Percentiles rank a stretch among this genome's conserved stretches.
Conservation (phyloP, 2,888 invertebrate species). For the Rutpela maculata region DNA sequence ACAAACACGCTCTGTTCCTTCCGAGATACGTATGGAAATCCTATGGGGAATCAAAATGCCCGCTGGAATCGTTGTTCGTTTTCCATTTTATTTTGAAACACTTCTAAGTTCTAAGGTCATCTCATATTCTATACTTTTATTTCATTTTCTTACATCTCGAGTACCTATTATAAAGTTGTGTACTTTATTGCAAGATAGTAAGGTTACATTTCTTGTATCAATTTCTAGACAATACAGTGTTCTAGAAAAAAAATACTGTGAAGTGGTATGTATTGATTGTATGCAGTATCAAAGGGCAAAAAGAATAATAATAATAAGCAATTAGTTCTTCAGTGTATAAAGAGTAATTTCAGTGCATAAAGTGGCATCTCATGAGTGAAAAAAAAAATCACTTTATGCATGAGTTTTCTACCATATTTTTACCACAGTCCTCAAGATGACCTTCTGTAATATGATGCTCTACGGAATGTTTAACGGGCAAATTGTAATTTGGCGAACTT, state of each 20-base stretch:
- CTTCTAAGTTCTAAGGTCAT: background rate
- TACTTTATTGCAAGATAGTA: background rate
- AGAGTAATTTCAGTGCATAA: too few relatives aligned
- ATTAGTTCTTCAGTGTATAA: too few relatives aligned
- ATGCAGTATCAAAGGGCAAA: too few relatives aligned
- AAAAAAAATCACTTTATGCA: too few relatives aligned
- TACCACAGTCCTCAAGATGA: too few relatives aligned
- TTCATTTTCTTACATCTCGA: background rate
- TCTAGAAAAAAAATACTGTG: background rate
- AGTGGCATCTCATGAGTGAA: too few relatives aligned
- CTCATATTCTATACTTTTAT: background rate
- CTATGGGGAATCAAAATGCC: slow-evolving; percentile 10
- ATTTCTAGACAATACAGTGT: background rate
- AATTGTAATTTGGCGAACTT: too few relatives aligned
- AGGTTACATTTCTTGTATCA: background rate
- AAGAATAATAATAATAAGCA: too few relatives aligned
- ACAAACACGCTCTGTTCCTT: slow-evolving; percentile 16
- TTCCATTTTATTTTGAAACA: slow-evolving; percentile 14
- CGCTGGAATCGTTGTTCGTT: slow-evolving; percentile 16
- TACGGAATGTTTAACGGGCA: too few relatives aligned
- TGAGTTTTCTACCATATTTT: too few relatives aligned
- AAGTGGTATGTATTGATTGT: too few relatives aligned
- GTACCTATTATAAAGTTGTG: background rate
- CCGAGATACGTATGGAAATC: slow-evolving; percentile 6
- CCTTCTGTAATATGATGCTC: too few relatives aligned